phyloP scores from a whole-genome alignment of 2,113 vertebrate species.

The Gavialis gangeticus region DNA sequence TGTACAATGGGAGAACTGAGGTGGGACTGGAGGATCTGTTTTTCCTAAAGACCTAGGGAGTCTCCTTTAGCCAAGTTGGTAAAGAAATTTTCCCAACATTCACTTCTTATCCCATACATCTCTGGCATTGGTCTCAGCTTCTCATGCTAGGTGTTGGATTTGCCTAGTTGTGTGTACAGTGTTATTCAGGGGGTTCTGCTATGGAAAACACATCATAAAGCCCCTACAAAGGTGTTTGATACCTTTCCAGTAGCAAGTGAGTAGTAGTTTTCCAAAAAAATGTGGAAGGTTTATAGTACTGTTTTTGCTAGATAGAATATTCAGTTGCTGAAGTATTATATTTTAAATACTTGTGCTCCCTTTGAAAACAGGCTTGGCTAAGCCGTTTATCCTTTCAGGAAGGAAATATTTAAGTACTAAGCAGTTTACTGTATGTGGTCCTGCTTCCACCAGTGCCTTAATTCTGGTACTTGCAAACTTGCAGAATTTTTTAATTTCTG shows the following conservation, averaged over 20 bases:
- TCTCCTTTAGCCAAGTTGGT: not conserved
- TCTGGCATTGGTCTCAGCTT: not conserved
- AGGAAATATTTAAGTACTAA: not conserved
- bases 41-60: not conserved
- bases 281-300: not conserved
- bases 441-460: not conserved
- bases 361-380: not conserved
- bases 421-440: not conserved
- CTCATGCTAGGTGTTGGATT: not conserved
- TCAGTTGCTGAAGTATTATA: not conserved
- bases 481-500: not conserved
- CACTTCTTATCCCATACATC: not conserved
- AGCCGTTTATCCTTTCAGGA: not conserved
- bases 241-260: not conserved
- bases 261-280: conserved; percentile 19
- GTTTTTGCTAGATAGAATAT: not conserved
- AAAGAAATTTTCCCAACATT: not conserved
- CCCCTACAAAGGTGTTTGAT: not conserved
- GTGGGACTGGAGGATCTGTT: not conserved
- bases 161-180: not conserved
- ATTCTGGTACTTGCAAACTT: not conserved
- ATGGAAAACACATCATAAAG: not conserved
- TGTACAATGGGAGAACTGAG: not conserved
- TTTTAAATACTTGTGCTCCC: not conserved
- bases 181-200: not conserved